Percentiles rank a stretch among this genome's conserved stretches.
phyloP scores from a whole-genome alignment of 2,113 vertebrate species.

The Hemichromis elongatus region DNA sequence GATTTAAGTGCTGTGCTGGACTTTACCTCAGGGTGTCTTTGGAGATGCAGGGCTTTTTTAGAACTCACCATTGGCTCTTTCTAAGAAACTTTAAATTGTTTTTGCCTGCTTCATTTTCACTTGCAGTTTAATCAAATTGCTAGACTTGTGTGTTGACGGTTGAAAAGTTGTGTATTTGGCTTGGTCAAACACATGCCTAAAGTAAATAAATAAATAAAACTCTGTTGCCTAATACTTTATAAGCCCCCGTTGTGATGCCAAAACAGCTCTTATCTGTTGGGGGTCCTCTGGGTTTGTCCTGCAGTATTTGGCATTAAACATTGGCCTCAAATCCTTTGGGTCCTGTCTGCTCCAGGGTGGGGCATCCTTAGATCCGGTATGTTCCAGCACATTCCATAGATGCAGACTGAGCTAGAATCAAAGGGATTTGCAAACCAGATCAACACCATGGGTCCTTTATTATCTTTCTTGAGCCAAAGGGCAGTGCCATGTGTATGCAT shows the following conservation, averaged over 20 bases:
- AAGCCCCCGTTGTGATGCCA: neutral
- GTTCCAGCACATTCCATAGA: neutral
- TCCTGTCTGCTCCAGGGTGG: neutral
- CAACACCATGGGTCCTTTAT: neutral
- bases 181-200: neutral
- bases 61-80: neutral
- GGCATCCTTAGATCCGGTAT: neutral
- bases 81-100: constrained; percentile 23
- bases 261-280: neutral
- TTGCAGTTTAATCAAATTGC: neutral
- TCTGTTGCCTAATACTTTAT: neutral
- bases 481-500: neutral
- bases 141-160: neutral
- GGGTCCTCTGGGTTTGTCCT: neutral
- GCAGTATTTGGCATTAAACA: neutral
- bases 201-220: neutral
- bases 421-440: neutral
- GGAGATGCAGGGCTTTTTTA: neutral
- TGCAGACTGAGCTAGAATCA: neutral
- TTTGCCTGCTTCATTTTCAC: neutral
- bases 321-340: neutral
- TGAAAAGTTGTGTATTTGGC: neutral
- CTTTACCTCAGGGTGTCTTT: constrained; percentile 13
- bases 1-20: constrained; percentile 24
- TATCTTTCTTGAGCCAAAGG: neutral